Evolutionary conservation across 1,140 invertebrate species (phyloP).

Genomic region (Zaprionus lachaisei): DNA sequence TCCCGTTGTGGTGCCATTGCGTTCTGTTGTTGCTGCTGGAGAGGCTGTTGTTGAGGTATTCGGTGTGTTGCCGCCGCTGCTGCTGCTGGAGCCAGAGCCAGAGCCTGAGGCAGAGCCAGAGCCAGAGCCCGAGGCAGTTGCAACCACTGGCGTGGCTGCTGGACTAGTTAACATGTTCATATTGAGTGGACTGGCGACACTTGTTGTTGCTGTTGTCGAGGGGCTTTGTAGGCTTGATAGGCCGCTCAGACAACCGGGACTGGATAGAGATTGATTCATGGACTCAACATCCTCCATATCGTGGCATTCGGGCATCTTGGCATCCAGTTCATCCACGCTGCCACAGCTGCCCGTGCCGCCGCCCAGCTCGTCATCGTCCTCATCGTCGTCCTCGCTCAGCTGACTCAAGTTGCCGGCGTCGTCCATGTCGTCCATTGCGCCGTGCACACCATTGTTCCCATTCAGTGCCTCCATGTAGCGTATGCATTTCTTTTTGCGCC

Average conservation of each 20-base stretch:
- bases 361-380: slow-evolving; percentile 87
- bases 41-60: slow-evolving; percentile 72
- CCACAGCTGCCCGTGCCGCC: slow-evolving; percentile 86
- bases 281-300: slow-evolving; percentile 87
- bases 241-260: slow-evolving; percentile 90
- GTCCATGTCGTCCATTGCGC: slow-evolving; percentile 86
- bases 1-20: background rate
- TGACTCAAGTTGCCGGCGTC: slow-evolving; percentile 69
- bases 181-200: slow-evolving; percentile 89
- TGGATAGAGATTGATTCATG: slow-evolving; percentile 89
- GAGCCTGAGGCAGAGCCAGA: background rate
- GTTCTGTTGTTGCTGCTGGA: slow-evolving; percentile 30
- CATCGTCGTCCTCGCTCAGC: slow-evolving; percentile 88
- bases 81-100: slow-evolving; percentile 44
- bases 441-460: slow-evolving; percentile 59
- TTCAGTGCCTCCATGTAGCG: slow-evolving; percentile 92
- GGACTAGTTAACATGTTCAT: slow-evolving; percentile 85
- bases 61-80: slow-evolving; percentile 56
- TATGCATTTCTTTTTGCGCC: slow-evolving; percentile 99
- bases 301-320: slow-evolving; percentile 66
- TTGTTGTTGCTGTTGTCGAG: slow-evolving; percentile 86
- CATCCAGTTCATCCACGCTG: slow-evolving; percentile 89
- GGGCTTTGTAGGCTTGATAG: slow-evolving; percentile 92
- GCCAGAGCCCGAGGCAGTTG: too few relatives aligned
- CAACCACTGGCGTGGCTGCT: slow-evolving; percentile 52